phyloP scores from a whole-genome alignment of 2,888 invertebrate species.

The Lithophane leautieri region DNA sequence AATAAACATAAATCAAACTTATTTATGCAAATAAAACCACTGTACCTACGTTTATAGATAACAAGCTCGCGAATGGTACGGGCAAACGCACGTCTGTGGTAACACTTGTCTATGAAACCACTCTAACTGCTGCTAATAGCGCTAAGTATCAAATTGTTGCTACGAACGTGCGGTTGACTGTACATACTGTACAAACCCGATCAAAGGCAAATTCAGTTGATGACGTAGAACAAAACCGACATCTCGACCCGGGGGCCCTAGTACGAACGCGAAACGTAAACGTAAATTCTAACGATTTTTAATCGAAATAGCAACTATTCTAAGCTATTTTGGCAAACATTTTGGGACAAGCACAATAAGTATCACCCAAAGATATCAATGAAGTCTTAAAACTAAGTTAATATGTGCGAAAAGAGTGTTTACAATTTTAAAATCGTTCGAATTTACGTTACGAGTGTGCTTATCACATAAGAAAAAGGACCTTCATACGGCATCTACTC shows the following conservation, averaged over 20 bases:
- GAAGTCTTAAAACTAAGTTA: not conserved
- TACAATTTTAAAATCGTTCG: too few species aligned
- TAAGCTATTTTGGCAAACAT: not conserved
- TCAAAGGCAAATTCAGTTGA: slow-evolving; percentile 24
- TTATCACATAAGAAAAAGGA: too few species aligned
- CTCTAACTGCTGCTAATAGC: not conserved
- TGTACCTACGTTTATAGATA: not conserved
- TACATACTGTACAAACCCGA: slow-evolving; percentile 1
- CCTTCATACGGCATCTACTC: too few species aligned
- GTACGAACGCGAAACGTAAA: not conserved
- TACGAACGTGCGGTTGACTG: not conserved
- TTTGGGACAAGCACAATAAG: not conserved
- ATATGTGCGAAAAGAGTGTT: too few species aligned
- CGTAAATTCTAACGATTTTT: not conserved
- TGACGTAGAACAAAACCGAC: too few species aligned
- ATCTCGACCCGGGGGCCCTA: not conserved
- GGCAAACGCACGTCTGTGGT: not conserved
- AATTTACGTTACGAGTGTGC: too few species aligned
- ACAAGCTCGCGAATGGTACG: not conserved
- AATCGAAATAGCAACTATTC: not conserved
- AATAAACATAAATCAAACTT: slow-evolving; percentile 2
- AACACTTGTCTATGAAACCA: not conserved
- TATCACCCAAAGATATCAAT: not conserved
- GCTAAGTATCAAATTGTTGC: not conserved
- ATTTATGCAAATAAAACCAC: slow-evolving; percentile 21